Conservation (phyloP, 2,888 invertebrate species). For the Perithous albicinctus region DNA sequence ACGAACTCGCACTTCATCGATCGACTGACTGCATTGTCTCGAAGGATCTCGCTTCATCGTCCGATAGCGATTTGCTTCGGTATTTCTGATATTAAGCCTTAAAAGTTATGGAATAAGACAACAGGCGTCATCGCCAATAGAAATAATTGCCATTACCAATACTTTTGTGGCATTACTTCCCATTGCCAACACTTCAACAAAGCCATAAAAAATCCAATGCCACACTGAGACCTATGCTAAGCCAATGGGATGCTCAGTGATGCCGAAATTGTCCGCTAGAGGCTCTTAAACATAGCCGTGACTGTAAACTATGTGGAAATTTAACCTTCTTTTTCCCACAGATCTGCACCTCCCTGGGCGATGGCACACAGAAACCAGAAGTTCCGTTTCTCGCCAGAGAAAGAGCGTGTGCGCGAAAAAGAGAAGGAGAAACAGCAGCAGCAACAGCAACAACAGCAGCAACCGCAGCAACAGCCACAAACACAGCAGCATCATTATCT, state of each 20-base stretch:
- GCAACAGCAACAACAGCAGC: constrained; percentile 69
- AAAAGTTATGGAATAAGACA: no score
- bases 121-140: not conserved
- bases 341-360: constrained; percentile 87
- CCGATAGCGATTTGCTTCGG: constrained; percentile 87
- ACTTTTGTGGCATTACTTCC: not conserved
- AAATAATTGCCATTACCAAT: no score
- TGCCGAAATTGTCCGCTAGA: not conserved
- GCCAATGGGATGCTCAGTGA: not conserved
- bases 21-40: constrained; percentile 93
- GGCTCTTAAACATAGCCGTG: not conserved
- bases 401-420: constrained; percentile 79
- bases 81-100: no score
- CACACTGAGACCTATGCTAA: not conserved
- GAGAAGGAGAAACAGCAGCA: constrained; percentile 81
- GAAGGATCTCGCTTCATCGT: constrained; percentile 87
- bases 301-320: not conserved
- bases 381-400: constrained; percentile 83
- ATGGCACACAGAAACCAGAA: constrained; percentile 82
- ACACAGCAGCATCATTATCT: constrained; percentile 69
- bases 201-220: not conserved
- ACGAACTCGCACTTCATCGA: constrained; percentile 88
- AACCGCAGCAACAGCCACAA: constrained; percentile 73
- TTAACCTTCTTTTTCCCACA: constrained; percentile 70
- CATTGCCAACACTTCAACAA: not conserved